Percentiles rank a stretch among this genome's conserved stretches.
phyloP scores from a whole-genome alignment of 2,888 invertebrate species.

The Blera fallax region DNA sequence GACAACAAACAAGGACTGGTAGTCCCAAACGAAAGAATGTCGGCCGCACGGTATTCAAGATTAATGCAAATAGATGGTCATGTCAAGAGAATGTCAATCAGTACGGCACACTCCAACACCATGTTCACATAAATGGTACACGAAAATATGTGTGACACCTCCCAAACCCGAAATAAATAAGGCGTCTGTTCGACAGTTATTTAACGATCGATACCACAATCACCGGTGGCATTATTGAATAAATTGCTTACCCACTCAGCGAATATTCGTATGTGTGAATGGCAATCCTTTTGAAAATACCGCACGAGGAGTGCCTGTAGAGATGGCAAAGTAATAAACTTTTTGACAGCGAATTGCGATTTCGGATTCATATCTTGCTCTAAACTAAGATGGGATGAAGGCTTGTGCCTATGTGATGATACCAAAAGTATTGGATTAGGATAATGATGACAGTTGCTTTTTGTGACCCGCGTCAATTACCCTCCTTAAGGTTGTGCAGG shows the following conservation, averaged over 20 bases:
- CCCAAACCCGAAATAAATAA: constrained; percentile 18
- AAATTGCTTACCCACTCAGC: constrained; percentile 36
- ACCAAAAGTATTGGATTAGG: not conserved
- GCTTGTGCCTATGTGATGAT: not conserved
- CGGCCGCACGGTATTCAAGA: constrained; percentile 7
- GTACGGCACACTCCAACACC: constrained; percentile 16
- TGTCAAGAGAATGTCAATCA: constrained; percentile 47
- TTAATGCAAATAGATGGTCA: constrained; percentile 50
- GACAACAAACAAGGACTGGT: constrained; percentile 30
- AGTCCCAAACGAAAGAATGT: constrained; percentile 9
- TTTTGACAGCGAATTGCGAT: constrained; percentile 11
- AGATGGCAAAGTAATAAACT: constrained; percentile 15
- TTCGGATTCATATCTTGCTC: constrained; percentile 12
- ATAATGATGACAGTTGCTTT: too few relatives aligned
- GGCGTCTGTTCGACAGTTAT: constrained; percentile 12
- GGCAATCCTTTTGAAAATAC: constrained; percentile 13
- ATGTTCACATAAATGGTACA: constrained; percentile 37
- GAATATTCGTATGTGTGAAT: not conserved
- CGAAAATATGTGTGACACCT: constrained; percentile 11
- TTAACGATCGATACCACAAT: constrained; percentile 32
- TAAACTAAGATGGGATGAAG: not conserved
- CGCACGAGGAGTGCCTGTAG: not conserved
- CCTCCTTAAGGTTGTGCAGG: too few relatives aligned
- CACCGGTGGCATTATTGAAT: constrained; percentile 31
- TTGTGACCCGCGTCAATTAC: not conserved